Evolutionary conservation across 2,888 invertebrate species (phyloP).

Genomic region (Drosophila prolongata): DNA sequence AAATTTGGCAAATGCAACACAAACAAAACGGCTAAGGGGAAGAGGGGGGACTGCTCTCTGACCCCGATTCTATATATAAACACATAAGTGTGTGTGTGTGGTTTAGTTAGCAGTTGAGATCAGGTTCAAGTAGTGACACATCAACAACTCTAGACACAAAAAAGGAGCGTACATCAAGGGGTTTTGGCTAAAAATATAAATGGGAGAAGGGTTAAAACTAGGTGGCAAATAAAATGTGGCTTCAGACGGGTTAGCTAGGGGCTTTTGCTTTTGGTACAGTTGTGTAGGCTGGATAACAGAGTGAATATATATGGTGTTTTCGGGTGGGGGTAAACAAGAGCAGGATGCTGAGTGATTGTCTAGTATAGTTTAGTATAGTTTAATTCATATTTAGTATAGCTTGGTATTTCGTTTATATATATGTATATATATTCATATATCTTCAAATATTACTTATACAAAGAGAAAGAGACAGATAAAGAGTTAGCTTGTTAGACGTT

Average conservation of each 20-base stretch:
- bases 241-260: conserved; percentile 18
- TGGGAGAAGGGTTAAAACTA: background rate
- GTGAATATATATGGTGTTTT: conserved; percentile 10
- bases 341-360: conserved; percentile 32
- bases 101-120: conserved; percentile 30
- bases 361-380: conserved; percentile 34
- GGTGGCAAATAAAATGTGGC: conserved; percentile 26
- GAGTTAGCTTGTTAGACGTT: conserved; percentile 23
- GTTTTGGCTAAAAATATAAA: conserved; percentile 22
- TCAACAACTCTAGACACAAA: conserved; percentile 27
- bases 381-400: conserved; percentile 47
- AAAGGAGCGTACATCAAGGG: conserved; percentile 19
- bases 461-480: conserved; percentile 40
- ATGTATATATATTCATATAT: conserved; percentile 51
- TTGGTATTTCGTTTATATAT: conserved; percentile 45
- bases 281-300: conserved; percentile 2
- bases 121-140: conserved; percentile 43
- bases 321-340: background rate
- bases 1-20: conserved; percentile 38
- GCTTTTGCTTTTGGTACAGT: conserved; percentile 22
- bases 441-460: conserved; percentile 53
- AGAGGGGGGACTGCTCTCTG: conserved; percentile 1
- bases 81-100: conserved; percentile 2
- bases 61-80: conserved; percentile 11
- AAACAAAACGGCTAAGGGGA: conserved; percentile 22